Evolutionary conservation across 2,888 invertebrate species (phyloP), one percentile per base, ranked within the genome.

Genomic region (Chymomyza fuscimana): DNA sequence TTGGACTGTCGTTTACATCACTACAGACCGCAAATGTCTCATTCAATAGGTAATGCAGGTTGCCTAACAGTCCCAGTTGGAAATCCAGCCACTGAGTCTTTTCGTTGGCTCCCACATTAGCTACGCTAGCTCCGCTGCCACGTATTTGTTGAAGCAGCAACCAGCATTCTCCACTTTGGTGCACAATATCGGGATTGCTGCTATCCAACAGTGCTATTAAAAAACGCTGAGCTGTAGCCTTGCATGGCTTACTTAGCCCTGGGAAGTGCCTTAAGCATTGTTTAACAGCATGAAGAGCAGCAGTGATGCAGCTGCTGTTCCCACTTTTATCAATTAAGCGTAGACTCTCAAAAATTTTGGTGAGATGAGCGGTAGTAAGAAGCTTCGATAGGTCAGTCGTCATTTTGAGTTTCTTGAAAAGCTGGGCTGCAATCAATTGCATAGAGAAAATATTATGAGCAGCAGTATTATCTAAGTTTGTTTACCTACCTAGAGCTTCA

Each of bases 131-230:
- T 5, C 12, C 10, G 29, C 56, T 63, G 0, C 58, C 66, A 1
- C 70, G 80, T 4, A 78, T 63, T 70, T 81, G 84, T 36, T 84
- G 82, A 22, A 82, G 61, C 40, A 74, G 56, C 29, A 84, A 36
- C 82, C 82, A 82, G 50, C 84, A 82, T 51, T 65, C 66, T 0
- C 80, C 84, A 19, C 73, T 67, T 60, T 73, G 65, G 68, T 72
- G 58, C 4, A 82, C 70, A 52, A 84, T 62, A 65, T 82, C 75
- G 1, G 56, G n/a, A 22, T 72, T n/a, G 4, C n/a, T 52, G 54
- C 51, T 73, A 63, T 84, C 82, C 12, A 84, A 10, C 29, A 84
- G 50, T 6, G 59, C 40, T 56, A 68, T 6, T 59, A 84, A 67
- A 6, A 65, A 67, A 7, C 61, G 63, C n/a, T 32, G 32, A 15